Percentiles rank a stretch among this genome's conserved stretches.
These are phyloP conservation scores for Numida meleagris DNA, from an alignment of 2,113 vertebrate genomes.

Conservation along the genomic window DNA sequence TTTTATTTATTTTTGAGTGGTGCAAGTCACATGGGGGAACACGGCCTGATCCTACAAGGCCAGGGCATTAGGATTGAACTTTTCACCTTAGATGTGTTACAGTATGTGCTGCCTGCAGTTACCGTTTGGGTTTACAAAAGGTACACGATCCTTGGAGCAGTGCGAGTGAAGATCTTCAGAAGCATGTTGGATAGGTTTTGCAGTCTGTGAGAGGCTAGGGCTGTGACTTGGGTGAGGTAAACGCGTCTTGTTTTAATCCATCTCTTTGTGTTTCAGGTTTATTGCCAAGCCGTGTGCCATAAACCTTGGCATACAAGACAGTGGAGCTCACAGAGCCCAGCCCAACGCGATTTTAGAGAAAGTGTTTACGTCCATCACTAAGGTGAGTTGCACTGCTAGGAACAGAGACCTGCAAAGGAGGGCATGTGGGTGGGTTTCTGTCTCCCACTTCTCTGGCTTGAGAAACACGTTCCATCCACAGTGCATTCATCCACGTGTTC, in stretches of 20 bases:
- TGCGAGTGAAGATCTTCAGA: neutral
- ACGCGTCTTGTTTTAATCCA: neutral
- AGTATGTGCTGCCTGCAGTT: neutral
- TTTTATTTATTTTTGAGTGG: neutral
- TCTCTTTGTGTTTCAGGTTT: slow-evolving; percentile 79
- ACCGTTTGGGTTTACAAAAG: neutral
- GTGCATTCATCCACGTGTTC: neutral
- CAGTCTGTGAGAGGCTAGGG: neutral
- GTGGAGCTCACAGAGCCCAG: slow-evolving; percentile 80
- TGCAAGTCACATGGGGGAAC: neutral
- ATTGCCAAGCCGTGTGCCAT: slow-evolving; percentile 89
- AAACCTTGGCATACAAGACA: slow-evolving; percentile 84
- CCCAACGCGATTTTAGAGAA: slow-evolving; percentile 94
- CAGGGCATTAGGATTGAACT: neutral
- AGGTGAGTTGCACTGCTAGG: slow-evolving; percentile 78
- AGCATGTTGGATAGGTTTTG: neutral
- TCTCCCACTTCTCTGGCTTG: neutral
- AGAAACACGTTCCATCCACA: neutral
- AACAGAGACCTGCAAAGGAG: neutral
- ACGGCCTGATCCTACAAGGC: neutral
- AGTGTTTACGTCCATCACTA: slow-evolving; percentile 94
- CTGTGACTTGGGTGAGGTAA: neutral
- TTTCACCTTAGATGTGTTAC: neutral
- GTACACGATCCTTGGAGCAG: neutral
- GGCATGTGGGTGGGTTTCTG: neutral